Percentiles rank a stretch among this genome's conserved stretches.
These are phyloP conservation scores for Eulacestoma nigropectus DNA, from an alignment of 2,113 vertebrate genomes.

Conservation along the genomic window DNA sequence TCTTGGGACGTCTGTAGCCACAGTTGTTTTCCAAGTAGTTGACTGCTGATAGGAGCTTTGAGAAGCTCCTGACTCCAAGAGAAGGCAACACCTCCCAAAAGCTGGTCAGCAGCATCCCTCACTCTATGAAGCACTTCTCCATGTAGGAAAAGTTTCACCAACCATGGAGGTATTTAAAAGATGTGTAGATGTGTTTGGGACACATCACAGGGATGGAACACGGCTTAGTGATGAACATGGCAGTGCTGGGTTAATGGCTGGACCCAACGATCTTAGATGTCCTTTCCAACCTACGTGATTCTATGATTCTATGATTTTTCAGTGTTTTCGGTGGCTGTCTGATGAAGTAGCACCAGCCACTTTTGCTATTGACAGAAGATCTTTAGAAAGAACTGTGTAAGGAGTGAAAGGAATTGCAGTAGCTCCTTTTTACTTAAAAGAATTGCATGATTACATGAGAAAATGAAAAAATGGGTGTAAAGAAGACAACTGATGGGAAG, in stretches of 20 bases:
- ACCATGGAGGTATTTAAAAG: neutral
- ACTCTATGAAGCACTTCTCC: neutral
- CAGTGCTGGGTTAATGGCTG: neutral
- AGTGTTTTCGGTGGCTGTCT: neutral
- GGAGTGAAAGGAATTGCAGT: neutral
- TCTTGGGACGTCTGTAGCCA: neutral
- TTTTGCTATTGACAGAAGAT: neutral
- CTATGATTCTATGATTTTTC: neutral
- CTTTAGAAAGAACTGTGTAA: neutral
- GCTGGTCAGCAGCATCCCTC: neutral
- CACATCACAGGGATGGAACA: fast-evolving
- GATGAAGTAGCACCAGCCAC: neutral
- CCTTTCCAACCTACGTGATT: neutral
- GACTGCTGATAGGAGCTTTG: neutral
- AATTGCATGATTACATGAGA: neutral
- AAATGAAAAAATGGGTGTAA: neutral
- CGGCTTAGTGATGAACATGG: too few species aligned
- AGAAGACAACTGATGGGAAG: neutral
- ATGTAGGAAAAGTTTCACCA: neutral
- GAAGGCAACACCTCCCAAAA: neutral
- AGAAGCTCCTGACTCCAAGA: neutral
- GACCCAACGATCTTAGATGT: neutral
- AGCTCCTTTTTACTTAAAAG: neutral
- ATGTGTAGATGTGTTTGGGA: neutral
- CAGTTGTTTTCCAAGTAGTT: neutral